These are phyloP conservation scores for Chrysomallon squamiferum DNA, from an alignment of 1,140 invertebrate species.

Conservation along the genomic window DNA sequence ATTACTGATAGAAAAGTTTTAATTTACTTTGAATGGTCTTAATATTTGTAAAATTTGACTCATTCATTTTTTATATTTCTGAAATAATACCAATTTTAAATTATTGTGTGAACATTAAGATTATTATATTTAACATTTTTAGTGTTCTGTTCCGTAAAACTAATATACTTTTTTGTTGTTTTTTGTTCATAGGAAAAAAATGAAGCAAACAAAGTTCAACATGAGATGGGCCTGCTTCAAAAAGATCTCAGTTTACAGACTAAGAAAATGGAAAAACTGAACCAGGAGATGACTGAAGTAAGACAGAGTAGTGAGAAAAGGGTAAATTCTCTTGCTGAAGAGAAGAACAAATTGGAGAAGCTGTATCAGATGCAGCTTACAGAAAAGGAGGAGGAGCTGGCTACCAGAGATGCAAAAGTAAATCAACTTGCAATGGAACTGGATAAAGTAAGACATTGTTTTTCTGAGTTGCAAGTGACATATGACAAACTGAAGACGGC, in stretches of 20 bases:
- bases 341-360: conserved; percentile 1
- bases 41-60: too few species aligned
- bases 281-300: not conserved
- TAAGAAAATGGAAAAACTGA: not conserved
- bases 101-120: too few species aligned
- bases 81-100: too few species aligned
- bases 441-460: conserved; percentile 11
- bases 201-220: not conserved
- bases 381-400: conserved; percentile 5
- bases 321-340: not conserved
- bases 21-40: too few species aligned
- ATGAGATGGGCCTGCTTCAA: conserved; percentile 1
- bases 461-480: not conserved
- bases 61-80: too few species aligned
- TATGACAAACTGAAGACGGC: not conserved
- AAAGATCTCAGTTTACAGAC: conserved; percentile 5
- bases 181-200: not conserved
- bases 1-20: too few species aligned
- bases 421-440: conserved; percentile 12
- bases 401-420: conserved; percentile 8
- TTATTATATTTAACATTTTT: too few species aligned
- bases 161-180: too few species aligned
- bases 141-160: too few species aligned
- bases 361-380: not conserved
- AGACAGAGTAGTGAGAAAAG: not conserved